These are phyloP conservation scores for Choloepus hoffmanni DNA, from an alignment of 2,113 vertebrate species.

Conservation along the genomic window DNA sequence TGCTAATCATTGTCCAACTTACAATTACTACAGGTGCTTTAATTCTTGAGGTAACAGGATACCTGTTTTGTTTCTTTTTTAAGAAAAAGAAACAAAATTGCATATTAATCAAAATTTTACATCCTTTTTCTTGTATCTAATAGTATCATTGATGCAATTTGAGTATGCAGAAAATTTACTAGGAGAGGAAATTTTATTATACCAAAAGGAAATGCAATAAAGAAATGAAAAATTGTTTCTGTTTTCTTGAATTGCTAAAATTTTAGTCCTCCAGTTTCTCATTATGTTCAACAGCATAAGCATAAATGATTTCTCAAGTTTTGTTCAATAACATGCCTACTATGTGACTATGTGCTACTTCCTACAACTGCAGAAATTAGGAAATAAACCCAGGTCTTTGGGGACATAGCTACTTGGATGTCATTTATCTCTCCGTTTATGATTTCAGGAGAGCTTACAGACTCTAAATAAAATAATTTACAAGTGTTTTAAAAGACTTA, in stretches of 20 bases:
- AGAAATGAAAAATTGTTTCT: background rate
- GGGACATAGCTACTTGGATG: background rate
- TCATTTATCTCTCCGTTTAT: background rate
- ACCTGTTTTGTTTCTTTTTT: background rate
- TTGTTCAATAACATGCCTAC: background rate
- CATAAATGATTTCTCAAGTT: background rate
- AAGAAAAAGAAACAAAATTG: background rate
- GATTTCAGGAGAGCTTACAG: background rate
- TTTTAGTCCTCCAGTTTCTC: background rate
- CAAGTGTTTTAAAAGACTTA: background rate
- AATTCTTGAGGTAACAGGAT: background rate
- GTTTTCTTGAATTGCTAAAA: background rate
- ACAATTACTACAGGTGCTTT: background rate
- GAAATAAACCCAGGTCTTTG: background rate
- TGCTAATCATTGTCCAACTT: background rate
- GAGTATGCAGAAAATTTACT: background rate
- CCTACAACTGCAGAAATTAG: background rate
- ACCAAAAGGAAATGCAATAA: background rate
- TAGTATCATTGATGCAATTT: background rate
- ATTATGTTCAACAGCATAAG: background rate
- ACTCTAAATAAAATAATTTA: slow-evolving; percentile 34
- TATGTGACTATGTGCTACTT: background rate
- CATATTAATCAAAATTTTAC: background rate
- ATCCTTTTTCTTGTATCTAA: background rate
- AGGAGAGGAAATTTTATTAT: background rate